phyloP scores from a whole-genome alignment of 2,797 vertebrate genomes.

The Luscinia megarhynchos region DNA sequence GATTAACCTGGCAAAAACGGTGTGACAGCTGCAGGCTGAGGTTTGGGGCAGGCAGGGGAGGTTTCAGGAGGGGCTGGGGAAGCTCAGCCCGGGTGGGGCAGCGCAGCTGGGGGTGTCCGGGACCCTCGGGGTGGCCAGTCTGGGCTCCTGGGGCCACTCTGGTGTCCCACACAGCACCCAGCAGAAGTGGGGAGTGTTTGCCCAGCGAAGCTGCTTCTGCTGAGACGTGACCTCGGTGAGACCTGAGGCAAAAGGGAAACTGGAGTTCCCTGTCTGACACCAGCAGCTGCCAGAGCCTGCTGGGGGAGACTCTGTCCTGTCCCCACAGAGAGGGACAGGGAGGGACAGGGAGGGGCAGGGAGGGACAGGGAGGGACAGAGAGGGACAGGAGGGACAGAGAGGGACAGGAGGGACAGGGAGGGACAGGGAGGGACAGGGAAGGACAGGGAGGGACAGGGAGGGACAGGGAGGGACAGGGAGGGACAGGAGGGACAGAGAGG shows the following conservation, averaged over 20 bases:
- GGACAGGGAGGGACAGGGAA: too few species aligned
- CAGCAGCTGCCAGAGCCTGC: not conserved
- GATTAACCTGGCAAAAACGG: not conserved
- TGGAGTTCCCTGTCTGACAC: conserved; percentile 8
- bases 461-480: too few species aligned
- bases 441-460: too few species aligned
- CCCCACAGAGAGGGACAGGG: not conserved
- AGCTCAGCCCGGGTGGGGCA: not conserved
- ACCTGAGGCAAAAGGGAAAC: not conserved
- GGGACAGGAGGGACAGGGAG: too few species aligned
- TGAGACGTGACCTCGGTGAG: not conserved
- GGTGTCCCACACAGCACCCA: not conserved
- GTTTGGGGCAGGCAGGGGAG: not conserved
- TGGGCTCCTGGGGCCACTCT: not conserved
- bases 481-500: too few species aligned
- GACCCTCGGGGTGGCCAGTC: rapidly evolving
- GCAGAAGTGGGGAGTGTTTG: not conserved
- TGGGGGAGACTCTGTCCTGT: rapidly evolving
- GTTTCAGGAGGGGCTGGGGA: not conserved
- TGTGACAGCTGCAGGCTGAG: rapidly evolving
- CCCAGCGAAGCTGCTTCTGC: not conserved
- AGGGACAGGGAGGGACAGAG: too few species aligned
- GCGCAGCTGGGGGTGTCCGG: not conserved
- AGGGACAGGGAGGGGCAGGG: too few species aligned
- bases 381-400: too few species aligned